Evolutionary conservation across 2,797 vertebrate species (phyloP).

Genomic region (Phoebastria nigripes): DNA sequence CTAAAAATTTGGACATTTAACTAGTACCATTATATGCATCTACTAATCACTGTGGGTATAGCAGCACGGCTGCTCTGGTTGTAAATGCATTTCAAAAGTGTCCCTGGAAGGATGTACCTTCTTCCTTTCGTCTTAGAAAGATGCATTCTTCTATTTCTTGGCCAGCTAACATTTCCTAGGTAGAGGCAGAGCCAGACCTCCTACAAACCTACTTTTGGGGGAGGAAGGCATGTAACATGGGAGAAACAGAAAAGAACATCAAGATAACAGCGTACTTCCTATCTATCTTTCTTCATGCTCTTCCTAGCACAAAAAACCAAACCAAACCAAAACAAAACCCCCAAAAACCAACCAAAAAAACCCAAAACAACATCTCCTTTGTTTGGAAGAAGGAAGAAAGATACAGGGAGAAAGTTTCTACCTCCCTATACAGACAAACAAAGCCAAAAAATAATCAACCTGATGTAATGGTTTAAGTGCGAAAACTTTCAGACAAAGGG

Average conservation of each 20-base stretch:
- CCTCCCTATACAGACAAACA: neutral
- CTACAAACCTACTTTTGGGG: neutral
- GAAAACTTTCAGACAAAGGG: neutral
- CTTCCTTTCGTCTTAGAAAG: neutral
- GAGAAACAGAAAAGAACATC: neutral
- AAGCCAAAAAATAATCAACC: neutral
- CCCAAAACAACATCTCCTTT: neutral
- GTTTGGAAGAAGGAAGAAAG: neutral
- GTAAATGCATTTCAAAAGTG: neutral
- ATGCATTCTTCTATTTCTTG: neutral
- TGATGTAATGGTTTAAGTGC: neutral
- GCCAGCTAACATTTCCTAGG: neutral
- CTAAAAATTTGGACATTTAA: neutral
- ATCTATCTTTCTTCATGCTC: neutral
- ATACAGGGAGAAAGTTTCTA: neutral
- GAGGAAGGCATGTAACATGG: neutral
- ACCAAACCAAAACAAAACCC: too few relatives aligned
- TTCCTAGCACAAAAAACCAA: neutral
- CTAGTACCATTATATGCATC: neutral
- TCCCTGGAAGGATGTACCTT: neutral
- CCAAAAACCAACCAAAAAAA: too few relatives aligned
- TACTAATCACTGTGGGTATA: neutral
- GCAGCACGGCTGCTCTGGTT: neutral
- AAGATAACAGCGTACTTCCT: neutral
- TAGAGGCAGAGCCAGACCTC: neutral